Evolutionary conservation across 2,113 vertebrate species (phyloP).

Genomic region (Ceyx cyanopectus): DNA sequence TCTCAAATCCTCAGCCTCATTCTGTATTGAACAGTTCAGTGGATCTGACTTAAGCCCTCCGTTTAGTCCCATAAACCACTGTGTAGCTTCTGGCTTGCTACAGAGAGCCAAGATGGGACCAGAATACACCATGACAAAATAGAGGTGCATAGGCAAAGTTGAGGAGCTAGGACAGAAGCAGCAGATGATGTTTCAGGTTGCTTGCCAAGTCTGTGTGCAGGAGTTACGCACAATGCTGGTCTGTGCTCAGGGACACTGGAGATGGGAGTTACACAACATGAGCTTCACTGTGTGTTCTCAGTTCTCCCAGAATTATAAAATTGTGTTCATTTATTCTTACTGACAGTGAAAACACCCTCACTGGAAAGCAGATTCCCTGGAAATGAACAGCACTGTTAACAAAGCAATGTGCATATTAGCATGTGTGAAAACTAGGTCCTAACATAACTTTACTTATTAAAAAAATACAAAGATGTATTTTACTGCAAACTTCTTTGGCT

Average conservation of each 20-base stretch:
- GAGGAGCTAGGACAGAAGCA: neutral
- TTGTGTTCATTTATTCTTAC: neutral
- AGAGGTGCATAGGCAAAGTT: neutral
- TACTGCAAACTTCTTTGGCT: neutral
- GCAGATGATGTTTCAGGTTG: slow-evolving; percentile 6
- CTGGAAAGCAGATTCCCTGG: slow-evolving; percentile 4
- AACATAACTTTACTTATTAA: neutral
- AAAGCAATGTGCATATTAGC: neutral
- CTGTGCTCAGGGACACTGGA: slow-evolving; percentile 38
- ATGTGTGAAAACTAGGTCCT: neutral
- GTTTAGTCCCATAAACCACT: neutral
- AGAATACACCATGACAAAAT: neutral
- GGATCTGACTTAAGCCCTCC: neutral
- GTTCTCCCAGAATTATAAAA: neutral
- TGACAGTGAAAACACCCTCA: neutral
- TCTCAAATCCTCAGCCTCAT: slow-evolving; percentile 20
- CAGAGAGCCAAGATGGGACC: neutral
- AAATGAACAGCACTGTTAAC: neutral
- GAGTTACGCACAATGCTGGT: slow-evolving; percentile 14
- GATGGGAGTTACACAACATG: slow-evolving; percentile 31
- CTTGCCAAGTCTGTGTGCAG: slow-evolving; percentile 8
- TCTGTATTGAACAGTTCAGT: neutral
- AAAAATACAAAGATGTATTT: neutral
- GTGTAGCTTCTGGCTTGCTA: neutral
- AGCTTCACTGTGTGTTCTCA: neutral